Base-by-base conservation (phyloP, 2,113 vertebrate species). In the Engraulis encrasicolus region DNA sequence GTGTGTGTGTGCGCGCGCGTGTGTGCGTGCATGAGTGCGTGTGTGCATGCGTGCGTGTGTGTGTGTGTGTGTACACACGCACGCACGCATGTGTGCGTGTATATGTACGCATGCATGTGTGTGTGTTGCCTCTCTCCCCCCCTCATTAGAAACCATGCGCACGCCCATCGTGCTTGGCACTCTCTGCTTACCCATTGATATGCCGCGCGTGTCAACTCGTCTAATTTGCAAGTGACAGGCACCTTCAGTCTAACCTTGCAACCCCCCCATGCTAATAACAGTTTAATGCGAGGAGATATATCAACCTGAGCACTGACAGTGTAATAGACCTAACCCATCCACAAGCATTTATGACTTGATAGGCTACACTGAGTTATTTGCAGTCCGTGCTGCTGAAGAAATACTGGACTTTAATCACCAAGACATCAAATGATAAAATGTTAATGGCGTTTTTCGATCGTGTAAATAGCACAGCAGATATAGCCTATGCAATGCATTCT, bases 181-280 rank as follows among this genome's bases (percentile, higher is more conserved):
- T 82, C 92, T 91, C 90, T 87, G 90, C 93, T 93, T 92, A 93
- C 90, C 90, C 81, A 90, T 93, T 92, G 90, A 89, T 91, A 94
- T 92, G 91, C 92, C 90, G 89, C 90, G 91, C 90, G 92, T 74
- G 66, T 34, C 91, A 89, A 78, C 87, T 88, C 38, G 90, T 91
- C 88, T 87, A 90, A 92, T 92, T 88, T 87, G 89, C 92, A 92
- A 92, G 89, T 91, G 92, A 92, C 92, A 91, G 86, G 92, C 89
- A 88, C 88, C 89, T 89, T 89, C 88, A 86, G 86, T 88, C 81
- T 92, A 92, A 91, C 92, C 91, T 92, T 91, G 91, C 90, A 87
- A 90, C 90, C 91, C 86, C 84, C 89, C 40, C 77, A 85, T 90
- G 88, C 92, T 92, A 92, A 94, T 90, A 92, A 91, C 91, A 82